Evolutionary conservation across 2,113 vertebrate species (phyloP).

Genomic region (Mixornis gularis): DNA sequence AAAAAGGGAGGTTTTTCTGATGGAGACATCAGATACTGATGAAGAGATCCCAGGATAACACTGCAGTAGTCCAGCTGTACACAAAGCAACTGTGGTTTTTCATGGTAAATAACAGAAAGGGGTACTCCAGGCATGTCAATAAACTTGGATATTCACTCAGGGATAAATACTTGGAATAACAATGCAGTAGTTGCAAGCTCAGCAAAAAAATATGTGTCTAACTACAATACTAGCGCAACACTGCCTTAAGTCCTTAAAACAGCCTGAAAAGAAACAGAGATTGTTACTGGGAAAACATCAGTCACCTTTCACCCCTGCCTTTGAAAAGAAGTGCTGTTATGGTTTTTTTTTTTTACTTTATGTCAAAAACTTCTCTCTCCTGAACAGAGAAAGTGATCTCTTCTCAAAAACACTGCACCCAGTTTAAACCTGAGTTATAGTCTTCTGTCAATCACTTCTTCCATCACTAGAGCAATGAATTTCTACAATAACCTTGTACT

Average conservation of each 20-base stretch:
- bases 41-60: background rate
- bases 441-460: background rate
- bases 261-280: background rate
- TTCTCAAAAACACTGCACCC: background rate
- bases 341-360: background rate
- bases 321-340: background rate
- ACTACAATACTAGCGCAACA: background rate
- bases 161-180: background rate
- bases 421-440: background rate
- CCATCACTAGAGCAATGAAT: background rate
- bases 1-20: background rate
- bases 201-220: background rate
- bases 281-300: background rate
- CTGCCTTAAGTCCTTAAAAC: background rate
- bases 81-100: background rate
- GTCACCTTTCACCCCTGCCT: background rate
- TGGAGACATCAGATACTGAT: background rate
- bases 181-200: background rate
- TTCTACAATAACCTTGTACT: background rate
- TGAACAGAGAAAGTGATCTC: background rate
- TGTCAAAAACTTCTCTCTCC: background rate
- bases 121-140: accelerated
- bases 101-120: background rate
- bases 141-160: background rate
- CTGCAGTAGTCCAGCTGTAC: accelerated